Evolutionary conservation across 1,140 invertebrate species (phyloP).

Genomic region (Pectinophora gossypiella): DNA sequence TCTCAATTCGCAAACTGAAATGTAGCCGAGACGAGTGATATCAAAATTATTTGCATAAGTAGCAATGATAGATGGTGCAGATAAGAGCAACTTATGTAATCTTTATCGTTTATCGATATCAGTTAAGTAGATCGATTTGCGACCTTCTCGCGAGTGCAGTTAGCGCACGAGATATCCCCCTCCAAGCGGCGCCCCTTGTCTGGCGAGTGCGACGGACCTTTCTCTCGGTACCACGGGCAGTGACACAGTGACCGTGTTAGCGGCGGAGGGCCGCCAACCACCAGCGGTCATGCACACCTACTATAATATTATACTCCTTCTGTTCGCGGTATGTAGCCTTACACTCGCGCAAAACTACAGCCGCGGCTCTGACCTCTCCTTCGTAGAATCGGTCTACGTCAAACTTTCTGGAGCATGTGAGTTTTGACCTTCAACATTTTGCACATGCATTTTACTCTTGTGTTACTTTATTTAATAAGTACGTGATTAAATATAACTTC

Average conservation of each 20-base stretch:
- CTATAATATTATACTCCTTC: conserved; percentile 23
- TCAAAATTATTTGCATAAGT: too few relatives aligned
- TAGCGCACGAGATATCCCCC: conserved; percentile 50
- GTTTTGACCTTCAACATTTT: neutral
- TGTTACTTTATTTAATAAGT: neutral
- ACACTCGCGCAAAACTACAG: neutral
- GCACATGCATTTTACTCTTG: neutral
- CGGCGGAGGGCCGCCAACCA: conserved; percentile 31
- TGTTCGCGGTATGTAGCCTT: neutral
- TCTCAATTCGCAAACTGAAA: too few relatives aligned
- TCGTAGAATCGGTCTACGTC: conserved; percentile 60
- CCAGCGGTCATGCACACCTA: conserved; percentile 49
- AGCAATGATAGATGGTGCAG: too few relatives aligned
- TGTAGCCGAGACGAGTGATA: too few relatives aligned
- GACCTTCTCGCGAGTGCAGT: conserved; percentile 36
- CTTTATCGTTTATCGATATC: too few relatives aligned
- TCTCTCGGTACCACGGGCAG: conserved; percentile 53
- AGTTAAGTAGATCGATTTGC: too few relatives aligned
- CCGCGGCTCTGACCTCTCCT: conserved; percentile 32
- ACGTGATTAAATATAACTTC: neutral
- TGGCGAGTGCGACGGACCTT: conserved; percentile 42
- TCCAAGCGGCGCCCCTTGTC: conserved; percentile 30
- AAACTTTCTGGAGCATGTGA: conserved; percentile 59
- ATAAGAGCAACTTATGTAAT: neutral
- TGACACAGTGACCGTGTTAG: conserved; percentile 64